These are phyloP conservation scores for Philaethria dido DNA, from an alignment of 2,888 invertebrate genomes.

Conservation along the genomic window DNA sequence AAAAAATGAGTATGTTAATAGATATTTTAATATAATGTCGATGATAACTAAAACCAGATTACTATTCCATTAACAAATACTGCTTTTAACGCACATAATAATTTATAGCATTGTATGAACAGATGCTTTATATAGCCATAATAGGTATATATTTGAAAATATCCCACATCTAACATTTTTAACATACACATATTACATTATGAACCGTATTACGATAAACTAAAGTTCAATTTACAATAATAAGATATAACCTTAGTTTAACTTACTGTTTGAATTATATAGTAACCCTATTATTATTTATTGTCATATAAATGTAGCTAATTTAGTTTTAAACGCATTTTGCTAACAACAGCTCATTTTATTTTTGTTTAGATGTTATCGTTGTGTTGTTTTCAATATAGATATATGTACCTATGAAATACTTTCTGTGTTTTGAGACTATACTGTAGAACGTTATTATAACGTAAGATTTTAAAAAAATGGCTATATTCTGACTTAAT, in stretches of 20 bases:
- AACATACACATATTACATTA: not conserved
- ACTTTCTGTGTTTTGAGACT: too few species aligned
- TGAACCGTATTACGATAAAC: not conserved
- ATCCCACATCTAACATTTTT: not conserved
- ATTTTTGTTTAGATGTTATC: not conserved
- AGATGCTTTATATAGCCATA: not conserved
- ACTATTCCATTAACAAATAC: not conserved
- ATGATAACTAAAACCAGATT: not conserved
- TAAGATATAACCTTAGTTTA: not conserved
- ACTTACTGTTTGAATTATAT: not conserved
- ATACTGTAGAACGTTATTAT: too few species aligned
- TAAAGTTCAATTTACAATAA: not conserved
- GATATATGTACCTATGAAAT: too few species aligned
- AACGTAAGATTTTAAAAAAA: too few species aligned
- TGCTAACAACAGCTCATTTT: not conserved
- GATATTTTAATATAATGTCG: not conserved
- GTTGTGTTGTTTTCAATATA: not conserved
- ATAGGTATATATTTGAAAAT: not conserved
- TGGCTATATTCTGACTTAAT: too few species aligned
- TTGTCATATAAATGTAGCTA: not conserved
- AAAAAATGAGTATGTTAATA: not conserved
- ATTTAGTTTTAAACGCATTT: not conserved
- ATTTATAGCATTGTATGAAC: not conserved
- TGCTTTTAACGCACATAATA: not conserved
- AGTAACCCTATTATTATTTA: constrained; percentile 4